Base-by-base conservation (phyloP, 2,113 vertebrate genomes). In the Heptranchias perlo region DNA sequence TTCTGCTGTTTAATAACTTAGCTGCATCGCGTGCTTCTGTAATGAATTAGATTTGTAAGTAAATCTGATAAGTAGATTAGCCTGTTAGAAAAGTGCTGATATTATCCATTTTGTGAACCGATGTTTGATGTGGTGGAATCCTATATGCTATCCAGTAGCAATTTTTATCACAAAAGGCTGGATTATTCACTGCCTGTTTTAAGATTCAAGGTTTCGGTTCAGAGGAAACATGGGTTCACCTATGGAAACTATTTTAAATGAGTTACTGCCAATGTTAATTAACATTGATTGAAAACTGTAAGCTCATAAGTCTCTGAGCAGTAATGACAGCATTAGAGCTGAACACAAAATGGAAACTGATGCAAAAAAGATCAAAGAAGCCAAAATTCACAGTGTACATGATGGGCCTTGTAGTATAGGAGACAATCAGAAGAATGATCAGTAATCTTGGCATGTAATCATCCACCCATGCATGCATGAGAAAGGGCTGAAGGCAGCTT, bases 31-130 rank as follows among this genome's bases (percentile, higher is more conserved):
- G 31, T 91, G 87, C 52, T 91, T 91, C 52, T 35, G 13, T 91
- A 58, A 52, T 91, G 87, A 91, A 91, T 91, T 91, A 35, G 54
- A 61, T 91, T 91, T 91, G 87, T 91, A n/a, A 91, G 52, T 16
- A 61, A 91, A 91, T 91, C 87, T 35, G 52, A 91, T 91, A 91
- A 61, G 87, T 91, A 16, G 87, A 58, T 91, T 91, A 91, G 87
- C 52, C 87, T 58, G 4, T 86, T 58, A 58, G 52, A 91, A 91
- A 91, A 58, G 49, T 54, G 13, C 31, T 91, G 13, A 91, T 58
- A 91, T 54, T 58, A 58, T 91, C 87, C 31, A 91, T 31, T 58
- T 61, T 91, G 87, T 91, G 52, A 58, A 91, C 58, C 52, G 13
- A 58, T 35, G 28, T 52, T 91, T 91, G 52, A 91, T 35, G 35